phyloP scores from a whole-genome alignment of 2,797 vertebrate genomes.

The Mallotus villosus region DNA sequence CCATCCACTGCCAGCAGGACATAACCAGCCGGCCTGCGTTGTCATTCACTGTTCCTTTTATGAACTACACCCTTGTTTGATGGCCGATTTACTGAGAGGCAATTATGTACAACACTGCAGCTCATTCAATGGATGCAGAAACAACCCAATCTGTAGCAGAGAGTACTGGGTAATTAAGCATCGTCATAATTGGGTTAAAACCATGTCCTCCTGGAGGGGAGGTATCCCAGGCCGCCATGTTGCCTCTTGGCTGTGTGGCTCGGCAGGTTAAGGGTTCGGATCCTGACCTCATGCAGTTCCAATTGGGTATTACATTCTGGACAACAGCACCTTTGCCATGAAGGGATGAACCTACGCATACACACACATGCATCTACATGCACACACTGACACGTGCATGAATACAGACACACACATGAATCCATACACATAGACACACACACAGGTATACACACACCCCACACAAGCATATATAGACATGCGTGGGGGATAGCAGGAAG shows the following conservation, averaged over 20 bases:
- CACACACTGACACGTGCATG: neutral
- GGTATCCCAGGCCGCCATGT: constrained; percentile 55
- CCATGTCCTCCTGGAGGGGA: constrained; percentile 58
- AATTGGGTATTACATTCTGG: neutral
- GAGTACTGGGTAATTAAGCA: constrained; percentile 18
- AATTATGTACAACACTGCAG: neutral
- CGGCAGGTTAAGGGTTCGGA: neutral
- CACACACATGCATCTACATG: too few species aligned
- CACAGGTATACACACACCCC: neutral
- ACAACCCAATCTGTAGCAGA: constrained; percentile 24
- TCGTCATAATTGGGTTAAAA: constrained; percentile 57
- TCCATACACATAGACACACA: neutral
- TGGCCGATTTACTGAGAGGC: neutral
- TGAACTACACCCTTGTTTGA: constrained; percentile 6
- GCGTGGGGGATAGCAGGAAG: constrained; percentile 17
- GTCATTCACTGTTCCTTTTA: neutral
- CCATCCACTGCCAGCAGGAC: neutral
- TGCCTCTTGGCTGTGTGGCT: constrained; percentile 39
- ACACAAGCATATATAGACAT: constrained; percentile 7
- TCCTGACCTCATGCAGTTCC: neutral
- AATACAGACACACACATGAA: constrained; percentile 11
- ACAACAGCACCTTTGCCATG: constrained; percentile 34
- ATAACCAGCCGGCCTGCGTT: neutral
- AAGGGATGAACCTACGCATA: neutral
- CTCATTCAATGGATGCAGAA: constrained; percentile 8